These are phyloP conservation scores for Ptyas mucosa DNA, from an alignment of 2,113 vertebrate genomes.

Conservation along the genomic window DNA sequence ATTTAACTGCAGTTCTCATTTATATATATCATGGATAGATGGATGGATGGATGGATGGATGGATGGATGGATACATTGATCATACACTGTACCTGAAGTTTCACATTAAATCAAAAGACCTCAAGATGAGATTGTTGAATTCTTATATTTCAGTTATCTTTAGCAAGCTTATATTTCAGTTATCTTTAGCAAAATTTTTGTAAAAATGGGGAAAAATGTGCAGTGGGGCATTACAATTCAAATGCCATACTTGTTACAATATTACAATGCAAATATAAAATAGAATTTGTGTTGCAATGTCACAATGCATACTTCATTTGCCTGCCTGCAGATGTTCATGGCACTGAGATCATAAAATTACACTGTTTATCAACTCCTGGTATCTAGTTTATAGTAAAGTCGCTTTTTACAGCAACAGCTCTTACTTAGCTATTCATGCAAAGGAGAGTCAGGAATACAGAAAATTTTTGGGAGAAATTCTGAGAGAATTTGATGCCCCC, in stretches of 20 bases:
- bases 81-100: neutral
- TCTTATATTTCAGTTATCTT: neutral
- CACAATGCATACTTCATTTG: neutral
- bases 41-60: neutral
- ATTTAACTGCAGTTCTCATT: neutral
- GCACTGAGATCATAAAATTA: neutral
- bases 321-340: neutral
- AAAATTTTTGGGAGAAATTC: neutral
- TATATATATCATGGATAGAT: neutral
- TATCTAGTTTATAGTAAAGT: neutral
- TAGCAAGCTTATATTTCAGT: neutral
- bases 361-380: neutral
- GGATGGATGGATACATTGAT: neutral
- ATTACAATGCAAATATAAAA: neutral
- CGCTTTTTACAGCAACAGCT: neutral
- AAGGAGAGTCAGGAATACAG: neutral
- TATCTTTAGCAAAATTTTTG: neutral
- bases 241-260: neutral
- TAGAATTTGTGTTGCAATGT: neutral
- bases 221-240: neutral
- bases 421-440: neutral
- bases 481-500: neutral
- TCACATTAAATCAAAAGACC: neutral
- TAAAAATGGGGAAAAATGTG: neutral
- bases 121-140: neutral